Evolutionary conservation across 1,140 invertebrate genomes (phyloP).

Genomic region (Acromyrmex echinatior): DNA sequence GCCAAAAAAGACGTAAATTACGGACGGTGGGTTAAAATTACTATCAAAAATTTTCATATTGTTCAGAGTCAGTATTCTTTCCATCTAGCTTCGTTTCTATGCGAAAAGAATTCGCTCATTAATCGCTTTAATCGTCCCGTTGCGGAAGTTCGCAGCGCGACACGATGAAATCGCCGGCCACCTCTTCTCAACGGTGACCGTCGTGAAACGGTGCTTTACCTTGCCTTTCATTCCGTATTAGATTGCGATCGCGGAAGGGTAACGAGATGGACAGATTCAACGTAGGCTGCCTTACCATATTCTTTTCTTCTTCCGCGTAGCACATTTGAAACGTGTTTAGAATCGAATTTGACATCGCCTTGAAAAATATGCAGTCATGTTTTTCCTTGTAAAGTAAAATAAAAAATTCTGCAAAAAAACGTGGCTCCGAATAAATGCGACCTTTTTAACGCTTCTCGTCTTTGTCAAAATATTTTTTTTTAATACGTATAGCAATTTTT

Average conservation of each 20-base stretch:
- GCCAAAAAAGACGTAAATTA: no score
- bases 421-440: not conserved
- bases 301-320: conserved; percentile 20
- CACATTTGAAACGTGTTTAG: conserved; percentile 10
- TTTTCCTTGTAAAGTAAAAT: not conserved
- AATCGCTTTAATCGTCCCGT: conserved; percentile 69
- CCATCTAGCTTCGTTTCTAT: not conserved
- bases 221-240: conserved; percentile 57
- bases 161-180: conserved; percentile 36
- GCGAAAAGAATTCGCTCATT: conserved; percentile 59
- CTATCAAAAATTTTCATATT: not conserved
- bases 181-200: conserved; percentile 55
- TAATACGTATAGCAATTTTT: not conserved
- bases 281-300: not conserved
- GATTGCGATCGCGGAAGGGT: conserved; percentile 61
- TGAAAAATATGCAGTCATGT: not conserved
- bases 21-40: not conserved
- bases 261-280: conserved; percentile 54
- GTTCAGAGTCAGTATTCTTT: not conserved
- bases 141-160: conserved; percentile 65
- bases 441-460: not conserved
- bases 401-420: not conserved
- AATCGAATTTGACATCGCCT: not conserved
- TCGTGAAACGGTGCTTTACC: conserved; percentile 55
- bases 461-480: not conserved